A percentile compares a stretch with the other conserved stretches of the same genome.
These are phyloP conservation scores for Toxotes lorentzi DNA, from an alignment of 2,797 vertebrate species.

Conservation along the genomic window DNA sequence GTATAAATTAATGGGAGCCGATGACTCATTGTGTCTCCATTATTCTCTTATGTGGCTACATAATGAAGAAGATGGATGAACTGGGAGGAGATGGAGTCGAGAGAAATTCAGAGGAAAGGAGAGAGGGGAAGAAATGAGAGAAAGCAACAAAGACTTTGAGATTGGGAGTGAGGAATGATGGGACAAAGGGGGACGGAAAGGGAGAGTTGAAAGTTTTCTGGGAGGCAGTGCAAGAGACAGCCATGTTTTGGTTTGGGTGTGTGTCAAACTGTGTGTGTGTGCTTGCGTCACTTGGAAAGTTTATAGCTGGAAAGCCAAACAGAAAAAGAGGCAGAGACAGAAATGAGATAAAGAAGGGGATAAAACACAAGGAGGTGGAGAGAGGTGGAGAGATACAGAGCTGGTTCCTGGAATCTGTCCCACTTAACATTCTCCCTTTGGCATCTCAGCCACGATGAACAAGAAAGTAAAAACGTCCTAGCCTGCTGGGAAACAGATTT, in stretches of 20 bases:
- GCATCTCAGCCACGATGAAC: neutral
- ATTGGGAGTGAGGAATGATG: neutral
- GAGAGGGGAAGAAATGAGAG: neutral
- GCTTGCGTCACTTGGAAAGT: neutral
- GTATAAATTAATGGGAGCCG: neutral
- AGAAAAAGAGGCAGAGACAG: neutral
- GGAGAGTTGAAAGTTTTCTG: neutral
- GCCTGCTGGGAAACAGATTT: neutral
- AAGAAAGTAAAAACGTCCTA: neutral
- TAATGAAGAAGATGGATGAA: neutral
- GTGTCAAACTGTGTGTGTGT: neutral
- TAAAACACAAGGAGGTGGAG: neutral
- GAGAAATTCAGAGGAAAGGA: neutral
- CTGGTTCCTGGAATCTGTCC: constrained; percentile 32
- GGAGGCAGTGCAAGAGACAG: neutral
- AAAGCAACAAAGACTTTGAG: neutral
- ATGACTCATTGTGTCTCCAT: neutral
- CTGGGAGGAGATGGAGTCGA: neutral
- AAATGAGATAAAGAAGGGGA: constrained; percentile 17
- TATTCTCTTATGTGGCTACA: neutral
- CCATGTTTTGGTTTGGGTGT: neutral
- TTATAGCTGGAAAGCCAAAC: constrained; percentile 5
- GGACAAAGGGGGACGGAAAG: neutral
- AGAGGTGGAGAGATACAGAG: neutral
- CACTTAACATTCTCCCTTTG: constrained; percentile 26